phyloP scores from a whole-genome alignment of 1,140 invertebrate species.

The Metaphire vulgaris region DNA sequence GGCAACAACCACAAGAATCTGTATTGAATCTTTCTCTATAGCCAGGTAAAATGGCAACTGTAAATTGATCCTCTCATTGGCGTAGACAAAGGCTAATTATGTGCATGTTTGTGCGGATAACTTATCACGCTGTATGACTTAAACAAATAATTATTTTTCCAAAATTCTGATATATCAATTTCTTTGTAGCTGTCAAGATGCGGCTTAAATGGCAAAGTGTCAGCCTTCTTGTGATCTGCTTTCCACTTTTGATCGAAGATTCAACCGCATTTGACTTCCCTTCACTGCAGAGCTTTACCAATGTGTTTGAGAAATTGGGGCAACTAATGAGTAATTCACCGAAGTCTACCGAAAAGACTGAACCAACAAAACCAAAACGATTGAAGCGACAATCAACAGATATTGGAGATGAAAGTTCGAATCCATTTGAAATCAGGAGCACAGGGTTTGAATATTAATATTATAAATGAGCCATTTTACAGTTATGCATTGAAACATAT shows the following conservation, averaged over 20 bases:
- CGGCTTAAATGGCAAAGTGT: background rate
- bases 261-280: background rate
- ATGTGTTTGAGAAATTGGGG: background rate
- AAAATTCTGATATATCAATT: no score
- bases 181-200: background rate
- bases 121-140: no score
- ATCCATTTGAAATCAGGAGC: slow-evolving; percentile 19
- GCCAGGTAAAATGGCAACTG: no score
- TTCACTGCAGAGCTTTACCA: background rate
- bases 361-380: background rate
- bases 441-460: no score
- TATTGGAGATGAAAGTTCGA: slow-evolving; percentile 27
- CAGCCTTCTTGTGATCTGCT: background rate
- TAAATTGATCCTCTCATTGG: no score
- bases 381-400: slow-evolving; percentile 16
- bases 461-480: no score
- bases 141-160: no score
- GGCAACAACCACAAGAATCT: no score
- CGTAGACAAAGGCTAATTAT: no score
- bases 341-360: background rate
- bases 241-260: background rate
- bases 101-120: no score
- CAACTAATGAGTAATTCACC: background rate
- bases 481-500: no score
- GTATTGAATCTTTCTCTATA: no score